These are phyloP conservation scores for Psephotus haematonotus DNA, from an alignment of 2,113 vertebrate species.

Conservation along the genomic window DNA sequence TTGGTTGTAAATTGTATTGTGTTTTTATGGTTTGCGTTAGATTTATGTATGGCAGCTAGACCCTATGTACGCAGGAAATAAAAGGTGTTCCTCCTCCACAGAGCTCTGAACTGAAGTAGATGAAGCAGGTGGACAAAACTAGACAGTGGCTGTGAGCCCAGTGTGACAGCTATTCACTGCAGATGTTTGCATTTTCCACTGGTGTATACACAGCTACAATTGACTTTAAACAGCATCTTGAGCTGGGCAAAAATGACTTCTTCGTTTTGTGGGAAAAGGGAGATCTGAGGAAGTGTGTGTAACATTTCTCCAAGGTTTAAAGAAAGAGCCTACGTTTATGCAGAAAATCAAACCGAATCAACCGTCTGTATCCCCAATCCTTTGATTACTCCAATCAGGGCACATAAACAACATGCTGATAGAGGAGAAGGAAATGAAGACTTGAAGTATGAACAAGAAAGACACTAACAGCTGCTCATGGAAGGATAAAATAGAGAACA, in stretches of 20 bases:
- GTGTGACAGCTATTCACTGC: neutral
- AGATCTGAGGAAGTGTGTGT: neutral
- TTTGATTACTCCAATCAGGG: neutral
- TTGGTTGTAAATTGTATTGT: neutral
- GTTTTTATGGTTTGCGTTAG: neutral
- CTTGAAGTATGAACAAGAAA: neutral
- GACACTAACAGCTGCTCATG: neutral
- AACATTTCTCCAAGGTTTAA: neutral
- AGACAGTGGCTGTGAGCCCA: neutral
- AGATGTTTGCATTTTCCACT: neutral
- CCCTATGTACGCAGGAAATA: neutral
- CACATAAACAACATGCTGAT: neutral
- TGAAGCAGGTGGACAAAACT: neutral
- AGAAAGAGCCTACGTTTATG: neutral
- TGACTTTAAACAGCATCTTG: neutral
- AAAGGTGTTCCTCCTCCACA: neutral
- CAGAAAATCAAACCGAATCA: neutral
- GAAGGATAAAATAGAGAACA: neutral
- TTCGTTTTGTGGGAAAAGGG: neutral
- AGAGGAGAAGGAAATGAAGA: neutral
- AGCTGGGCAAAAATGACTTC: neutral
- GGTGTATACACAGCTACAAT: neutral
- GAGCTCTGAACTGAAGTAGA: neutral
- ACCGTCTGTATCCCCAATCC: neutral
- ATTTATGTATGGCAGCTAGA: neutral